These are phyloP conservation scores for Anoplophora glabripennis DNA, from an alignment of 1,140 invertebrate genomes.

Conservation along the genomic window DNA sequence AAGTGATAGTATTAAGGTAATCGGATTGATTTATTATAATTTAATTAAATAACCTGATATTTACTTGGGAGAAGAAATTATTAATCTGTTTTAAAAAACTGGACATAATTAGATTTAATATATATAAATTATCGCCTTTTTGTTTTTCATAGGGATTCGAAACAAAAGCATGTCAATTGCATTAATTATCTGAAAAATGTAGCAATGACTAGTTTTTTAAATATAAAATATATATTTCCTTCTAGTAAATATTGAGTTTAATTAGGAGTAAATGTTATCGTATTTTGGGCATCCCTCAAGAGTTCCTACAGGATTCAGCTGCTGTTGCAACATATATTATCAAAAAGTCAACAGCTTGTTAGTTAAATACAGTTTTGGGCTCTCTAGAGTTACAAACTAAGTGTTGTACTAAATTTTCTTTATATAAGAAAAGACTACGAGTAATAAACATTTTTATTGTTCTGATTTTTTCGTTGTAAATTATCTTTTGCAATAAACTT, in stretches of 20 bases:
- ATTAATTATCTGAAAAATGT: too few species aligned
- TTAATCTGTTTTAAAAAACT: too few species aligned
- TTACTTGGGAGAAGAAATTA: too few species aligned
- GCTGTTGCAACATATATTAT: constrained; percentile 11
- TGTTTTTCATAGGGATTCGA: too few species aligned
- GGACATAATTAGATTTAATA: too few species aligned
- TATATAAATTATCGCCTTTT: too few species aligned
- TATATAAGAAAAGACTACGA: constrained; percentile 8
- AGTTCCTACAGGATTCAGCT: constrained; percentile 7
- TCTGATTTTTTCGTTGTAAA: constrained; percentile 18
- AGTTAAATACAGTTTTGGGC: constrained; percentile 6
- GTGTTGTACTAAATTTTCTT: constrained; percentile 13
- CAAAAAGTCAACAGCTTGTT: constrained; percentile 12
- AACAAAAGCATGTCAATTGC: too few species aligned
- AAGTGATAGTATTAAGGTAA: too few species aligned
- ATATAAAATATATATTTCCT: too few species aligned
- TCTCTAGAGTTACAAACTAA: constrained; percentile 19
- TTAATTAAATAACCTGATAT: too few species aligned
- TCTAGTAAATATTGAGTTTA: not conserved
- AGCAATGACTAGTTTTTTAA: too few species aligned
- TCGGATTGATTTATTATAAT: too few species aligned
- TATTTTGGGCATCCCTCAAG: constrained; percentile 9
- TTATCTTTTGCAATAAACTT: constrained; percentile 22
- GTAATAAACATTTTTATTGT: constrained; percentile 20
- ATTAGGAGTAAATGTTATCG: not conserved